Evolutionary conservation across 1,140 invertebrate genomes (phyloP).

Genomic region (Gryllus bimaculatus): DNA sequence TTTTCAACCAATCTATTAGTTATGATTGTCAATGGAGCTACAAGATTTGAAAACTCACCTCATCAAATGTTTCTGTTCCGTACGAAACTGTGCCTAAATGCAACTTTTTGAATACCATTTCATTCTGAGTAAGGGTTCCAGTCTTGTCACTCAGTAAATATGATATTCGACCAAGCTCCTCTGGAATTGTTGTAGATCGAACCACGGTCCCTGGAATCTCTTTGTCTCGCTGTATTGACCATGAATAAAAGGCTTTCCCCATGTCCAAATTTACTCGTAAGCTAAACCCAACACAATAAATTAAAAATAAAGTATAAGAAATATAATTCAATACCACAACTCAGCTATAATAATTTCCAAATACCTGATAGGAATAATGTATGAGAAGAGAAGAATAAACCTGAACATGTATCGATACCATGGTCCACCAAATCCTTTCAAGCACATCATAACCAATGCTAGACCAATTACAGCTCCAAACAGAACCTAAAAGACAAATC

Average conservation of each 20-base stretch:
- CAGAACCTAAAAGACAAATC: slow-evolving; percentile 48
- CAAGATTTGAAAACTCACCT: slow-evolving; percentile 41
- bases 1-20: no score
- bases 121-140: slow-evolving; percentile 96
- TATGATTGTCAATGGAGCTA: no score
- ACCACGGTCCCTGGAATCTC: slow-evolving; percentile 92
- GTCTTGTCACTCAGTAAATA: slow-evolving; percentile 97
- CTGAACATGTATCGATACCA: slow-evolving; percentile 97
- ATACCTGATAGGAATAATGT: slow-evolving; percentile 96
- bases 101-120: slow-evolving; percentile 95
- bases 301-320: not conserved
- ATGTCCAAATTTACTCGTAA: slow-evolving; percentile 97
- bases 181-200: slow-evolving; percentile 95
- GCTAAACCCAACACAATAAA: slow-evolving; percentile 43
- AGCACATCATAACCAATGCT: slow-evolving; percentile 86
- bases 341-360: slow-evolving; percentile 8
- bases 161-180: slow-evolving; percentile 92
- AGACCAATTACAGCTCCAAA: slow-evolving; percentile 87
- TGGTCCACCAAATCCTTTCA: slow-evolving; percentile 90
- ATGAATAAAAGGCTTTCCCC: slow-evolving; percentile 96
- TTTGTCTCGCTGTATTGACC: slow-evolving; percentile 89
- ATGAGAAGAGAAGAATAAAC: slow-evolving; percentile 95
- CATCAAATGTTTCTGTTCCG: slow-evolving; percentile 78
- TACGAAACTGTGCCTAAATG: slow-evolving; percentile 86
- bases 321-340: not conserved